Evolutionary conservation across 23 tunicate genomes (phyloP), one percentile per base, ranked within the genome.

Genomic region (Ciona savignyi): DNA sequence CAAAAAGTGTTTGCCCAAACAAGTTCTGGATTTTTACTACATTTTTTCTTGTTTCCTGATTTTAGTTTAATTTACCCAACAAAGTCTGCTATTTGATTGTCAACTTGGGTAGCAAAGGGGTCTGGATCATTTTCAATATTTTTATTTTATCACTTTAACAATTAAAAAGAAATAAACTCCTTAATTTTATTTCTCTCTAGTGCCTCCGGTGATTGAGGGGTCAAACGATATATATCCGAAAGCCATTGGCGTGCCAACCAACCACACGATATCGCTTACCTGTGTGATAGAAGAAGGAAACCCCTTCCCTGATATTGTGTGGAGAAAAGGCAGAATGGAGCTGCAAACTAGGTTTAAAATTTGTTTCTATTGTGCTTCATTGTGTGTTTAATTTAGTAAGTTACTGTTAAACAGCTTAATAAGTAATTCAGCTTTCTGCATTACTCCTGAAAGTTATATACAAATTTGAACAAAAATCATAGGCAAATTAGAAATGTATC

Each of bases 141-240:
- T 11, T 20, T 49, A 11, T 15, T 49, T 20, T 11, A 11, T 49
- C 61, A 49, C 20, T 49, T 15, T 49, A 11, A 49, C 61, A 63
- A 42, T 6, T 42, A 42, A 6, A 15, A 15, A 42, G 56, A 42
- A 42, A 42, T 6, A 35, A 34, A 25, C 27, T 21, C 27, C 51
- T 51, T 1, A 51, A n/a, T 1, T 6, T 48, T 34, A 28, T 27
- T 63, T 3, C 32, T 81, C 35, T 66, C 32, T 65, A 90, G 97
- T 91, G 4, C 97, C 97, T n/a, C 97, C 97, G 9, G 82, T 51
- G 22, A 91, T 91, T 22, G 68, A 71, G 64, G 91, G 86, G 0
- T 80, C 91, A 0, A 78, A 85, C 64, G 35, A 78, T 1, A 73
- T 71, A 25, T n/a, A 61, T 0, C 87, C 96, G 26, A 75, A 66